Conservation (phyloP, 2,888 invertebrate species). For the Pseudococcus jackbeardsleyi region DNA sequence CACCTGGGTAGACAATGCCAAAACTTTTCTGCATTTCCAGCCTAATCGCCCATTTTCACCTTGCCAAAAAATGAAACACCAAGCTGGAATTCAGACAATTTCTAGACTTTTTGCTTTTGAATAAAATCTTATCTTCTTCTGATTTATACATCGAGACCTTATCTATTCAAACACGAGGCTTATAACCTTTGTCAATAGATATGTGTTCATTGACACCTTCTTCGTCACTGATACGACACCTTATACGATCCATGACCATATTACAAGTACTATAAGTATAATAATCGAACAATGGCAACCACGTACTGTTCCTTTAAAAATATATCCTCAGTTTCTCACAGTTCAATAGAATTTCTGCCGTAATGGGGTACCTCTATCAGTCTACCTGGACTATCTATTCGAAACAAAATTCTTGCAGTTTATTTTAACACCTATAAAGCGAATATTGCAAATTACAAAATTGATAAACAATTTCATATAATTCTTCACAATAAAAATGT, state of each 20-base stretch:
- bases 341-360: not conserved
- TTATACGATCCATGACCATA: not conserved
- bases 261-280: not conserved
- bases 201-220: conserved; percentile 27
- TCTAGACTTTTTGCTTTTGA: too few species aligned
- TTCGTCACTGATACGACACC: not conserved
- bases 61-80: too few species aligned
- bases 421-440: not conserved
- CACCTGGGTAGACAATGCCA: too few species aligned
- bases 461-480: not conserved
- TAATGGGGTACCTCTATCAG: not conserved
- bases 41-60: too few species aligned
- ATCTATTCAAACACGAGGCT: not conserved
- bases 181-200: conserved; percentile 3
- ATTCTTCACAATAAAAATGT: not conserved
- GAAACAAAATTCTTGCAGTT: not conserved
- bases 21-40: too few species aligned
- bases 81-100: not conserved
- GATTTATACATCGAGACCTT: not conserved
- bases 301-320: not conserved
- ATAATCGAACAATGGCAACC: conserved; percentile 26
- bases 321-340: not conserved
- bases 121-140: too few species aligned
- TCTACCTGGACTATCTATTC: not conserved
- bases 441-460: not conserved